Conservation (phyloP, 2,113 vertebrate genomes). For the Sturnira hondurensis region DNA sequence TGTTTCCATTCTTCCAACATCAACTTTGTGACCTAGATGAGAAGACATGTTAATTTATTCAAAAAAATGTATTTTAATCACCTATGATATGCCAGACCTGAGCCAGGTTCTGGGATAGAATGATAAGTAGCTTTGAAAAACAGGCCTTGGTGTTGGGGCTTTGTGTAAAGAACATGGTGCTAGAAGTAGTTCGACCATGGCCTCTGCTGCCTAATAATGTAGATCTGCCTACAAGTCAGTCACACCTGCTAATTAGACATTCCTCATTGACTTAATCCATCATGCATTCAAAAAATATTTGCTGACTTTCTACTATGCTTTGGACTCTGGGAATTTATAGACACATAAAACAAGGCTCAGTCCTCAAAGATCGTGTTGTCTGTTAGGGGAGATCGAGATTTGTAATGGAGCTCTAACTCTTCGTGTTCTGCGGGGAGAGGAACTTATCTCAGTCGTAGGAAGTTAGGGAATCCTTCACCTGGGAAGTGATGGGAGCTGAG, state of each 20-base stretch:
- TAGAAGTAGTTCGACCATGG: neutral
- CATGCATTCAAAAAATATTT: neutral
- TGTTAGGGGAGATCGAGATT: neutral
- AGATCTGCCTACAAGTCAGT: neutral
- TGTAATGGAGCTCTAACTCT: neutral
- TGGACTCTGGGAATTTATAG: neutral
- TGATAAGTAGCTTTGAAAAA: neutral
- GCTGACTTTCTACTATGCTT: neutral
- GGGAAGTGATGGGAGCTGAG: neutral
- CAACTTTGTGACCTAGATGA: neutral
- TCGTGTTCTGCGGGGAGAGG: neutral
- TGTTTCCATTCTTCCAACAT: neutral
- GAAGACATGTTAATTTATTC: neutral
- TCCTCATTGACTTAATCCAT: neutral
- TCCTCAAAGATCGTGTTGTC: neutral
- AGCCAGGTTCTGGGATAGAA: neutral
- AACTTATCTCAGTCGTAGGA: neutral
- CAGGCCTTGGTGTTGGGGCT: neutral
- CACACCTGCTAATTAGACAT: neutral
- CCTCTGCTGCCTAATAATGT: neutral
- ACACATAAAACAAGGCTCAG: neutral
- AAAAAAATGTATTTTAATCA: neutral
- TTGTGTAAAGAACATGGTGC: neutral
- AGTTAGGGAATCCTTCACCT: neutral
- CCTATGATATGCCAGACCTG: neutral